Evolutionary conservation across 2,888 invertebrate genomes (phyloP), one percentile per base, ranked within the genome.

Genomic region (Magallana nippona): DNA sequence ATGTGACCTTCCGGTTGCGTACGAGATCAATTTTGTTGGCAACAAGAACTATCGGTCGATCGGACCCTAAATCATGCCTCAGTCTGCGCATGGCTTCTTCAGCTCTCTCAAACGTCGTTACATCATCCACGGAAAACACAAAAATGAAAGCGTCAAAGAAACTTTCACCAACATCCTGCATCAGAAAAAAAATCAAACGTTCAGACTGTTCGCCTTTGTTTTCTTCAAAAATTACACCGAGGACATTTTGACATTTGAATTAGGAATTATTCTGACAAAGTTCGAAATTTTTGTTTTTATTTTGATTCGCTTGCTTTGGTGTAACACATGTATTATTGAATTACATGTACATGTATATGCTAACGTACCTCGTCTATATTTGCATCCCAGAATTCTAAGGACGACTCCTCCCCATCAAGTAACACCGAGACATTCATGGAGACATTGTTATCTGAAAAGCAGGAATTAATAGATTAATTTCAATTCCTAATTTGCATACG

Each of bases 11-110:
- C 88, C 98, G 95, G 22, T 97, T 97, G 89, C 98, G 95, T 0
- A 97, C 98, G 90, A 98, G 95, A 93, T 98, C 98, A 3, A 97
- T 97, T 93, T 98, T 98, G 94, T 98, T 98, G 62, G 97, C 98
- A 1, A 98, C 98, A 22, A 98, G 96, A 86, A 98, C 97, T 83
- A 97, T 97, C 15, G 97, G 97, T 92, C 97, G 96, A 86, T 98
- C 97, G 0, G 97, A 97, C 92, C 96, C 97, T 92, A 96, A 96
- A 88, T 95, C 97, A 86, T 97, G 95, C 95, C 97, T 97, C 83
- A 98, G 95, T 93, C 97, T 97, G 89, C 97, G 96, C 83, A 98
- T 95, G 86, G 97, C 96, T 92, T 98, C 97, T 88, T 97, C 96
- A 2, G 97, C 97, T 81, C 96, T 95, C 88, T 96, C 96, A 94